A percentile compares a stretch with the other conserved stretches of the same genome.
Conservation (phyloP, 2,797 vertebrate genomes). For the Adelosebastes latens region DNA sequence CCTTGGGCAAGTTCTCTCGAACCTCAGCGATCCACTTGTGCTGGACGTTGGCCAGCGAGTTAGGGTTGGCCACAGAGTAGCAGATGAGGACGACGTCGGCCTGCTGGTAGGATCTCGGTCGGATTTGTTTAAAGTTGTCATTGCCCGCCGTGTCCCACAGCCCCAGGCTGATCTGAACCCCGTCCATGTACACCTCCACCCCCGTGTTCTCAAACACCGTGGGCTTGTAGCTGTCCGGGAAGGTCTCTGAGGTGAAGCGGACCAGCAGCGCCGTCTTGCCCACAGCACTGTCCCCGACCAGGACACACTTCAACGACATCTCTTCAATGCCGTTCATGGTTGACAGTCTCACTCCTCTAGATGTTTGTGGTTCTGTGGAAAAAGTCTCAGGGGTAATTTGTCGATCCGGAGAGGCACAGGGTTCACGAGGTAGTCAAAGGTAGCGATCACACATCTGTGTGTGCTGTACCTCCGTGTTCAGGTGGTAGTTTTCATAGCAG, state of each 20-base stretch:
- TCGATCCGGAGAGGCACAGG: background rate
- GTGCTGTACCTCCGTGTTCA: background rate
- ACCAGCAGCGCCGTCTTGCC: slow-evolving; percentile 95
- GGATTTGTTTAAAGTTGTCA: slow-evolving; percentile 91
- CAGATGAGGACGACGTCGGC: slow-evolving; percentile 95
- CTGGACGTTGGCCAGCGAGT: slow-evolving; percentile 87
- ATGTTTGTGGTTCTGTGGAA: background rate
- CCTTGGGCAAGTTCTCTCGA: slow-evolving; percentile 87
- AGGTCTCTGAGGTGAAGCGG: slow-evolving; percentile 96
- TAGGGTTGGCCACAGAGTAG: slow-evolving; percentile 94
- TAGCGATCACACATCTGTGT: background rate
- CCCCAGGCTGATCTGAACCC: slow-evolving; percentile 92
- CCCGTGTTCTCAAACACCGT: slow-evolving; percentile 97
- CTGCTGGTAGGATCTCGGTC: slow-evolving; percentile 95
- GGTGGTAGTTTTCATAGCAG: slow-evolving; percentile 6
- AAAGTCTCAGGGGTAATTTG: background rate
- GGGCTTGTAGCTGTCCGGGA: slow-evolving; percentile 93
- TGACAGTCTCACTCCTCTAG: background rate
- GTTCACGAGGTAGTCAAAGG: background rate
- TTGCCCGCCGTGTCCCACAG: slow-evolving; percentile 97
- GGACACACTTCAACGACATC: slow-evolving; percentile 93
- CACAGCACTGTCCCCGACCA: slow-evolving; percentile 94
- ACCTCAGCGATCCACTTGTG: slow-evolving; percentile 93
- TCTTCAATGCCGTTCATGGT: slow-evolving; percentile 73
- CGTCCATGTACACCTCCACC: slow-evolving; percentile 96